Conservation (phyloP, 2,888 invertebrate species). For the Tinea trinotella region DNA sequence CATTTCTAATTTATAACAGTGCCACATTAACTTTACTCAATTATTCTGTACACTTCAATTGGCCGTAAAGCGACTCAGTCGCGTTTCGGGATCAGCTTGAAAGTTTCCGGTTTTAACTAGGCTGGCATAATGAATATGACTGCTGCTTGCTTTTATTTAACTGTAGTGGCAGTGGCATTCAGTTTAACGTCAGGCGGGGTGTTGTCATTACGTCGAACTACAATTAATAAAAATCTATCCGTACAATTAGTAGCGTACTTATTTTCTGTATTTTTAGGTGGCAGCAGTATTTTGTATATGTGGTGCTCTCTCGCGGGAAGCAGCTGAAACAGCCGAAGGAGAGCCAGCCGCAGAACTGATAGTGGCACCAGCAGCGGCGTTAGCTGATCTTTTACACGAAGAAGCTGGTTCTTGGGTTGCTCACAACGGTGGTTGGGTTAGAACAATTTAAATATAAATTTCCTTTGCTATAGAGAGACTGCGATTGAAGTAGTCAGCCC, state of each 20-base stretch:
- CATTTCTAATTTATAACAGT: no score
- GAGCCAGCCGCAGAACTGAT: constrained; percentile 73
- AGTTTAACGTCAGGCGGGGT: no score
- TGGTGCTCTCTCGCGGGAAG: constrained; percentile 87
- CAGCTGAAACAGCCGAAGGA: constrained; percentile 67
- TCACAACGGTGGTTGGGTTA: constrained; percentile 90
- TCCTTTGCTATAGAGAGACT: no score
- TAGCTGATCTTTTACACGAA: constrained; percentile 83
- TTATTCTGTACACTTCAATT: no score
- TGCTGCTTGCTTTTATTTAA: no score
- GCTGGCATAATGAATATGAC: no score
- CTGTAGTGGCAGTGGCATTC: no score
- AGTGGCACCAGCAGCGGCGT: constrained; percentile 76
- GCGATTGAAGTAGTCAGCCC: no score
- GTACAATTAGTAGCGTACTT: neutral
- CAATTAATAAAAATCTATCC: neutral
- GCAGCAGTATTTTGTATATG: constrained; percentile 87
- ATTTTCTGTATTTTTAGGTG: constrained; percentile 40
- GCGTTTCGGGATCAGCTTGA: no score
- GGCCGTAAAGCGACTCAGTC: no score
- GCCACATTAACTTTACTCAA: no score
- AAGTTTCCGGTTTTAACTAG: no score
- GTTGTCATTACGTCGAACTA: neutral
- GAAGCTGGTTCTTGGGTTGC: constrained; percentile 87
- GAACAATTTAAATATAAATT: neutral